Percentiles rank a stretch among this genome's conserved stretches.
These are phyloP conservation scores for Prenolepis imparis DNA, from an alignment of 2,888 invertebrate genomes.

Conservation along the genomic window DNA sequence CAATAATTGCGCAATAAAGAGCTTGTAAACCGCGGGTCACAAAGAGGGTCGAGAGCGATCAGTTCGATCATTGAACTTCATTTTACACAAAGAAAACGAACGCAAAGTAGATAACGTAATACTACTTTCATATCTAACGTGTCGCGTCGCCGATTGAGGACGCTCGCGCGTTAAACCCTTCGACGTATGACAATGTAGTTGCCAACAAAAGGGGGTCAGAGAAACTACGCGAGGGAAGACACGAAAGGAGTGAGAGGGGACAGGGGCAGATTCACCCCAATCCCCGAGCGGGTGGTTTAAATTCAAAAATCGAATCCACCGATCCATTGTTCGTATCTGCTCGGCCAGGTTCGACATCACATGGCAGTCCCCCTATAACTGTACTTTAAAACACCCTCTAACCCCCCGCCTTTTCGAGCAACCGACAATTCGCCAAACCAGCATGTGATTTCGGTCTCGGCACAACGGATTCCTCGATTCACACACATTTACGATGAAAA, in stretches of 20 bases:
- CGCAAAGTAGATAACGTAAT: slow-evolving; percentile 8
- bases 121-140: slow-evolving; percentile 32
- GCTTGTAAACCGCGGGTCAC: not conserved
- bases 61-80: not conserved
- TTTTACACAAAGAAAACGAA: slow-evolving; percentile 11
- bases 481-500: not conserved
- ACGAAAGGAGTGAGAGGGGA: slow-evolving; percentile 33
- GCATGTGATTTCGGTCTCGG: slow-evolving; percentile 48
- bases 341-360: slow-evolving; percentile 79
- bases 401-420: slow-evolving; percentile 21
- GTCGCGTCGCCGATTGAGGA: slow-evolving; percentile 50
- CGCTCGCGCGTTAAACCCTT: slow-evolving; percentile 77
- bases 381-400: slow-evolving; percentile 73
- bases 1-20: not conserved
- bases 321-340: slow-evolving; percentile 81
- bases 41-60: not conserved
- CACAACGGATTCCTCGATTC: slow-evolving; percentile 41
- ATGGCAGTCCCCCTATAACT: slow-evolving; percentile 74
- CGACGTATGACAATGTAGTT: slow-evolving; percentile 79
- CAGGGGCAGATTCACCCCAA: slow-evolving; percentile 73
- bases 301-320: slow-evolving; percentile 85
- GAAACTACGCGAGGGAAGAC: slow-evolving; percentile 70
- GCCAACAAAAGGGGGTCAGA: slow-evolving; percentile 76
- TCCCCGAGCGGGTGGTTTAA: slow-evolving; percentile 77
- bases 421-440: slow-evolving; percentile 60